Evolutionary conservation across 2,797 vertebrate species (phyloP), one percentile per base, ranked within the genome.

Genomic region (Hapalemur alaotrensis): DNA sequence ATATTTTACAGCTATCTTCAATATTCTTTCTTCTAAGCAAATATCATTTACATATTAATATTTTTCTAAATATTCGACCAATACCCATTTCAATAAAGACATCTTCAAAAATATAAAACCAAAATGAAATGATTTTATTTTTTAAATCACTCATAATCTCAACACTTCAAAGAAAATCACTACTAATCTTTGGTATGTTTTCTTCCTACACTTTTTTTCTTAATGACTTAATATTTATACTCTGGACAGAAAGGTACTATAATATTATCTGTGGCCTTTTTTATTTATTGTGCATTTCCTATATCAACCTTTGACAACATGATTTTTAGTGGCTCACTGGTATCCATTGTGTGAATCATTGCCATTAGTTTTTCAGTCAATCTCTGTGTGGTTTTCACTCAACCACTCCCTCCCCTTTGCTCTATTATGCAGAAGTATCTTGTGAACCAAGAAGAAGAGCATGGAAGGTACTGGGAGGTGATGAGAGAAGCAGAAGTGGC

Each of bases 71-170:
- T 73, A 80, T 4, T 15, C 14, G 65, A 25, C 46, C 32, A 72
- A 86, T 69, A 54, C 17, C 35, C n/a, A 72, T 57, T 57, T 70
- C 46, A n/a, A 46, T 78, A 48, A 91, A 72, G 15, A 69, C 67
- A 28, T 18, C 25, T 69, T 46, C 46, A 78, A 87, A 82, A 97
- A 75, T 93, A 76, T 22, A 84, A 89, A 50, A 73, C 13, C 15
- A 46, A 22, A 52, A 80, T 41, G 25, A 59, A 70, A 63, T 20
- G 12, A 57, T 65, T 75, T 52, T 46, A 52, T 61, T 52, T 85
- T 46, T 38, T 90, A 63, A 30, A 80, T 75, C 7, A 81, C 14
- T 65, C 30, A 15, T 72, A 54, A 86, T 50, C n/a, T 32, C 70
- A 88, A 78, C 3, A 69, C 48, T 25, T 89, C 28, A 48, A 46